A percentile compares a stretch with the other conserved stretches of the same genome.
Evolutionary conservation across 2,888 invertebrate genomes (phyloP).

Genomic region (Epirrhoe alternata): DNA sequence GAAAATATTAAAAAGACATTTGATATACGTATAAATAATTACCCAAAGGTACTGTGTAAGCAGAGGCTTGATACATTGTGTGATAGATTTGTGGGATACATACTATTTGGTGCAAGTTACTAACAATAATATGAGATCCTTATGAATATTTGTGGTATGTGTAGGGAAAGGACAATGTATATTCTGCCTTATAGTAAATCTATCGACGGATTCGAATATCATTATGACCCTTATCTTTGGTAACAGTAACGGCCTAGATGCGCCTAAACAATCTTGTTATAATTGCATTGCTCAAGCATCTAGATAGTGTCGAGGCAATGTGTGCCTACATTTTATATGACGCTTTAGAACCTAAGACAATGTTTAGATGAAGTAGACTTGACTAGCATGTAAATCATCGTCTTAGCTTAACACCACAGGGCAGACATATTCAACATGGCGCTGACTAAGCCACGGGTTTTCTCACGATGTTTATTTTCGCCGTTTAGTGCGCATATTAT

Average conservation of each 20-base stretch:
- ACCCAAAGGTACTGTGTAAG: conserved; percentile 54
- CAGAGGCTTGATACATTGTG: conserved; percentile 55
- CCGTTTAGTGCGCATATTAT: background rate
- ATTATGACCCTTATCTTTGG: conserved; percentile 31
- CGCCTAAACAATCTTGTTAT: conserved; percentile 21
- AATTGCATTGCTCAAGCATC: conserved; percentile 48
- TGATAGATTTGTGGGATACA: conserved; percentile 14
- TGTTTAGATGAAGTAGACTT: background rate
- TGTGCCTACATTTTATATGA: background rate
- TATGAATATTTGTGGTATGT: conserved; percentile 21
- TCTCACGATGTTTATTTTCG: background rate
- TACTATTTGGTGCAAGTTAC: conserved; percentile 35
- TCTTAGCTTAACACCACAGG: background rate
- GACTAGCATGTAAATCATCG: too few relatives aligned
- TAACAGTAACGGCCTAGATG: conserved; percentile 21
- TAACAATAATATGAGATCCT: conserved; percentile 36
- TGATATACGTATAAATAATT: conserved; percentile 48
- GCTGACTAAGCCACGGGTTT: background rate
- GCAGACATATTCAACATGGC: background rate
- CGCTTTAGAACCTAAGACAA: background rate
- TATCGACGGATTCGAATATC: conserved; percentile 39
- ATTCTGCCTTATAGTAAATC: conserved; percentile 28
- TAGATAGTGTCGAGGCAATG: too few relatives aligned
- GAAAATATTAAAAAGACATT: conserved; percentile 67
- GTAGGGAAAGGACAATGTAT: conserved; percentile 22